Base-by-base conservation (phyloP, 2,888 invertebrate genomes). In the Ypsolopha scabrella region DNA sequence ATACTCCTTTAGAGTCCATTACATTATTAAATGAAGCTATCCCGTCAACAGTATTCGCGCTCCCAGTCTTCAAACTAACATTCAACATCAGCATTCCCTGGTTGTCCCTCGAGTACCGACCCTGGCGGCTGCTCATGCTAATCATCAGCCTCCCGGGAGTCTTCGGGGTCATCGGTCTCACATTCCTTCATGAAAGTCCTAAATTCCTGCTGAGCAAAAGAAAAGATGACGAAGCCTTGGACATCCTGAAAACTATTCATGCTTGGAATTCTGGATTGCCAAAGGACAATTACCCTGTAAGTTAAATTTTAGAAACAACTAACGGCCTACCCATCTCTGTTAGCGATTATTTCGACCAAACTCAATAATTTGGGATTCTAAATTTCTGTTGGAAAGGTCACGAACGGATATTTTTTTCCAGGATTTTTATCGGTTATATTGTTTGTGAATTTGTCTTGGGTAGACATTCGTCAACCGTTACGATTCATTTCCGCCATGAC, bases 81-180 rank as follows among this genome's bases (percentile, higher is more conserved):
- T 75, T 89, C 58, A 68, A 76, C 6, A 48, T 83, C 0, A 60
- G 78, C 1, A 59, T 82, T 10, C 41, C 71, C 7, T 64, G 83
- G 53, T 59, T 90, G 13, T 72, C 72, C 2, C 59, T 93, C 56
- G 69, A 72, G 0, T 90, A 90, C 60, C 87, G 90, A 52, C 92
- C 94, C 0, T 95, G 95, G 95, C 83, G 94, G 45, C 60, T 94
- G 24, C 89, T 93, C 50, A 72, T 94, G 41, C 86, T 91, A 9
- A 59, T 90, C 1, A 88, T 93, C 58, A 88, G 89, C 52, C 35
- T 92, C 0, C 90, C 94, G 0, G 89, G 91, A 47, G 61, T 91
- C 0, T 39, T 91, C 0, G 90, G 92, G 0, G 86, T 89, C 0
- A 8, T 90, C 0, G 80, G 87, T 35, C 74, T 90, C 13, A 61